Evolutionary conservation across 2,888 invertebrate genomes (phyloP), one percentile per base, ranked within the genome.

Genomic region (Mantis religiosa): DNA sequence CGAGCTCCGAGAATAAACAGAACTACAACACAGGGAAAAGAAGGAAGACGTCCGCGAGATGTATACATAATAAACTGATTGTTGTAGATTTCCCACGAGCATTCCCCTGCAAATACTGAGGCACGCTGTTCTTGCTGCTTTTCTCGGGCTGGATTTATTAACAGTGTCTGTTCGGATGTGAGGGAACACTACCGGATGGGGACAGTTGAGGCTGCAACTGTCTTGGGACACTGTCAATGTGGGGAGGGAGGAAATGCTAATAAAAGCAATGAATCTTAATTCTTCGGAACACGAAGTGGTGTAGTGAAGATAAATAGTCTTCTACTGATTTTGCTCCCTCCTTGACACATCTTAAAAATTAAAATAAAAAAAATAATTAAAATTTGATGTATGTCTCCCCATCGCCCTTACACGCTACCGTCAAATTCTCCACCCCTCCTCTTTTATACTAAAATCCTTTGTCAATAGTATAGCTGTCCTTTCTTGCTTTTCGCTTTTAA

Each of bases 31-130:
- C 47, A 34, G 87, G 34, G 87, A 28, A 87, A 82, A 82, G 34
- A 87, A 82, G 82, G 82, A 82, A 87, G 82, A 86, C 86, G 86
- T 86, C 86, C 28, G 87, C 82, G 81, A 87, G 87, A 87, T 87
- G 87, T 82, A 82, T 87, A 87, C 82, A 87, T 82, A 87, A 87
- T 87, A 87, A 87, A 87, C 87, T 87, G 87, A 87, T 87, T 87
- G 87, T 87, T 87, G 30, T 87, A 87, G 87, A 87, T 87, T 87
- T 87, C 87, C 87, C 87, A 87, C 82, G 87, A 87, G 87, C 34
- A 82, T 87, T 87, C 34, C 87, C 54, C 54, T 71, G 87, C 82
- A 87, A 82, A 87, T 87, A 82, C 82, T 82, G 87, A 71, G 30
- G 54, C 86, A 86, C 54, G 54, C 54, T 71, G 54, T 71, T 71